phyloP scores from a whole-genome alignment of 2,888 invertebrate genomes.

The Watsonalla cultraria region DNA sequence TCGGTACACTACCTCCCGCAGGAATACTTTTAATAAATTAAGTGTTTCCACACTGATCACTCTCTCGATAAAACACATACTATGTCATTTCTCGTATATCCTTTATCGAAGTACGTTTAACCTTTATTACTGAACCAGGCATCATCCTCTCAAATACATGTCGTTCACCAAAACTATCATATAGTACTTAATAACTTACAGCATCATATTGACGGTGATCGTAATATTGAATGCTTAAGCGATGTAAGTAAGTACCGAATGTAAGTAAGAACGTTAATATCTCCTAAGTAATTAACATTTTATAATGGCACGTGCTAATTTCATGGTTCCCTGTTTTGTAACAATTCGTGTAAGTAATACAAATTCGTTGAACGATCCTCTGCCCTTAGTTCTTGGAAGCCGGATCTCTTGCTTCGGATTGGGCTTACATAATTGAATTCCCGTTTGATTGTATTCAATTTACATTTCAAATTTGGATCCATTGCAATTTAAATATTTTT shows the following conservation, averaged over 20 bases:
- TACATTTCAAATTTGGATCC: neutral
- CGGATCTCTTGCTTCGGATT: slow-evolving; percentile 11
- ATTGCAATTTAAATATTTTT: slow-evolving; percentile 1
- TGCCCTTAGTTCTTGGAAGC: slow-evolving; percentile 14
- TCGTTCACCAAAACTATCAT: no score
- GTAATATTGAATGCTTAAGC: no score
- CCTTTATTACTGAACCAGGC: no score
- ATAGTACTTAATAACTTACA: no score
- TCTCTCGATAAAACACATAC: slow-evolving; percentile 22
- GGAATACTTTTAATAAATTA: slow-evolving; percentile 34
- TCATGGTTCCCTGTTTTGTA: slow-evolving; percentile 24
- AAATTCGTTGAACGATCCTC: neutral
- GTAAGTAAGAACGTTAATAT: no score
- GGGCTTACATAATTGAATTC: slow-evolving; percentile 34
- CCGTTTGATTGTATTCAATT: slow-evolving; percentile 17
- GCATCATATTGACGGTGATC: no score
- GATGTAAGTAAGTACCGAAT: no score
- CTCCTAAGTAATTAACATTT: slow-evolving; percentile 37
- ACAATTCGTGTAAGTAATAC: slow-evolving; percentile 6
- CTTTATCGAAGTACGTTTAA: no score
- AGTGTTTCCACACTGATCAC: slow-evolving; percentile 27
- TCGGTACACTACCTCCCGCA: slow-evolving; percentile 30
- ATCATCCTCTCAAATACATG: no score
- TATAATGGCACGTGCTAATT: slow-evolving; percentile 26
- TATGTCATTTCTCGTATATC: no score